phyloP scores from a whole-genome alignment of 2,113 vertebrate genomes.

The Labeo rohita region DNA sequence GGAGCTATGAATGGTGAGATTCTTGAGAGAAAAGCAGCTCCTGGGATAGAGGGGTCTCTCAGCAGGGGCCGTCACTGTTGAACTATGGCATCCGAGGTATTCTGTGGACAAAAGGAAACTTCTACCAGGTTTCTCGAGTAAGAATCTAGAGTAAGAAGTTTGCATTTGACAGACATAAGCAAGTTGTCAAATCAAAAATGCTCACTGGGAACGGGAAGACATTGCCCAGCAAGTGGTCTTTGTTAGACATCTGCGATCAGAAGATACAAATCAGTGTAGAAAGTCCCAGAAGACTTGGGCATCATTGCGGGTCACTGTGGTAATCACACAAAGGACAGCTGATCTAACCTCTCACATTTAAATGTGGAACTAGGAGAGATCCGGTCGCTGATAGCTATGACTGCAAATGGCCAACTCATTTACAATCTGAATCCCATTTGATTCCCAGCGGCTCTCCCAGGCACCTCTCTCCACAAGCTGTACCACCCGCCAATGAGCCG shows the following conservation, averaged over 20 bases:
- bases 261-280: not conserved
- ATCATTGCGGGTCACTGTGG: slow-evolving; percentile 52
- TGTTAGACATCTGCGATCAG: slow-evolving; percentile 1
- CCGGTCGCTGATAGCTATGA: slow-evolving; percentile 83
- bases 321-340: slow-evolving; percentile 77
- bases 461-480: slow-evolving; percentile 34
- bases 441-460: slow-evolving; percentile 75
- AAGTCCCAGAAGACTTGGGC: slow-evolving; percentile 54
- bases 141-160: not conserved
- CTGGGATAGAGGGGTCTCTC: slow-evolving; percentile 16
- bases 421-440: slow-evolving; percentile 86
- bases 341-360: slow-evolving; percentile 73
- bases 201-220: not conserved
- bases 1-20: slow-evolving; percentile 35
- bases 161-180: slow-evolving; percentile 16
- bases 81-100: slow-evolving; percentile 46
- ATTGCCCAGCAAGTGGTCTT: slow-evolving; percentile 9
- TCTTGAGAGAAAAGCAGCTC: slow-evolving; percentile 46
- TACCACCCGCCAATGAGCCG: slow-evolving; percentile 48
- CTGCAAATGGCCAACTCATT: slow-evolving; percentile 80
- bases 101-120: slow-evolving; percentile 41
- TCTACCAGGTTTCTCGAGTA: slow-evolving; percentile 25
- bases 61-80: slow-evolving; percentile 39
- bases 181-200: slow-evolving; percentile 4
- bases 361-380: slow-evolving; percentile 81